A percentile compares a stretch with the other conserved stretches of the same genome.
phyloP scores from a whole-genome alignment of 2,797 vertebrate species.

The Melopsittacus undulatus region DNA sequence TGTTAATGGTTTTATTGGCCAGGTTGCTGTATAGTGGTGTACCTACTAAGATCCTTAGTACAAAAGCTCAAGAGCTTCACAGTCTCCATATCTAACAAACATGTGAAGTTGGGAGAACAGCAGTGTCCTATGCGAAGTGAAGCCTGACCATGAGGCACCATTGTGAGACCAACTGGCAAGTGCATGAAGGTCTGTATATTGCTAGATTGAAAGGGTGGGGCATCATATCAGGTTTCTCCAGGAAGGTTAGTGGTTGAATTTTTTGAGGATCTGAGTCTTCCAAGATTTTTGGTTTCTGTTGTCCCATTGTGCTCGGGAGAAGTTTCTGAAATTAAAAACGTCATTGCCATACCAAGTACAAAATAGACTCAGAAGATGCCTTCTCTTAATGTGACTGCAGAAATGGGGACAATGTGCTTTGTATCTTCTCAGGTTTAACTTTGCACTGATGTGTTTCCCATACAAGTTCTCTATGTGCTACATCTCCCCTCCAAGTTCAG shows the following conservation, averaged over 20 bases:
- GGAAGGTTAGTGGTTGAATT: background rate
- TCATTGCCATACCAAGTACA: background rate
- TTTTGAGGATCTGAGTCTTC: background rate
- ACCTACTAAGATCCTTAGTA: background rate
- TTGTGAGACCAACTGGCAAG: background rate
- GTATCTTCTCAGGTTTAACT: background rate
- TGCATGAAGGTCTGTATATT: background rate
- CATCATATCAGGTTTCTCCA: background rate
- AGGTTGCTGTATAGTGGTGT: background rate
- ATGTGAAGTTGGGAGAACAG: background rate
- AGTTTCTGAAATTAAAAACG: background rate
- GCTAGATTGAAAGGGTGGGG: background rate
- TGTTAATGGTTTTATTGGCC: background rate
- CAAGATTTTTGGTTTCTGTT: background rate
- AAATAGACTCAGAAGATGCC: background rate
- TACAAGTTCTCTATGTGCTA: background rate
- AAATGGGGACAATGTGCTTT: background rate
- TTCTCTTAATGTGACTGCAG: background rate
- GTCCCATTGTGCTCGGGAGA: background rate
- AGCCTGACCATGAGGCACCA: background rate
- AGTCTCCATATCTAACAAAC: background rate
- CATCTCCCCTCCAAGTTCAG: background rate
- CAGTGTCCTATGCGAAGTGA: background rate
- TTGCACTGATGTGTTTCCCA: background rate
- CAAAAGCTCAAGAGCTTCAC: background rate